A percentile compares a stretch with the other conserved stretches of the same genome.
These are phyloP conservation scores for Nyctibius bracteatus DNA, from an alignment of 2,113 vertebrate genomes.

Conservation along the genomic window DNA sequence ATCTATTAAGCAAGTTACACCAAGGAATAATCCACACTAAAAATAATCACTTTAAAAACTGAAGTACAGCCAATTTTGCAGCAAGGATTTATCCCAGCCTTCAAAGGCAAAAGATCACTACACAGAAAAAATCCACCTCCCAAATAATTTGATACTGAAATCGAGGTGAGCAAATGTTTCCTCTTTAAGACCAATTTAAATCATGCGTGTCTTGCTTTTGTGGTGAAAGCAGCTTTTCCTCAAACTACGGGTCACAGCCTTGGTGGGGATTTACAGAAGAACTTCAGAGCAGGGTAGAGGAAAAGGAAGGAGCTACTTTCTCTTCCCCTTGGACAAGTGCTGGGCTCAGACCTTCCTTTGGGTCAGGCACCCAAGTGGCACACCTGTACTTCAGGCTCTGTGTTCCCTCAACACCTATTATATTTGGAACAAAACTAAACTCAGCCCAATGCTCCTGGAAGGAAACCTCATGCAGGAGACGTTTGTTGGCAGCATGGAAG, in stretches of 20 bases:
- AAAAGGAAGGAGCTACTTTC: not conserved
- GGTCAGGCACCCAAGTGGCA: not conserved
- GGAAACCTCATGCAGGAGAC: not conserved
- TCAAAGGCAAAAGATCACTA: not conserved
- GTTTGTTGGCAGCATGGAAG: not conserved
- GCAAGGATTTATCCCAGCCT: not conserved
- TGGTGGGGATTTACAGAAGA: not conserved
- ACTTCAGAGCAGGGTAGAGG: not conserved
- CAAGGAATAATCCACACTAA: not conserved
- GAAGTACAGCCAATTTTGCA: not conserved
- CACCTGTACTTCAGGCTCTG: not conserved
- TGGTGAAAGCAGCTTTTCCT: not conserved
- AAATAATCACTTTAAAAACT: not conserved
- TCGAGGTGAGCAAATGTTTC: not conserved
- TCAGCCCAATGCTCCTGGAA: not conserved
- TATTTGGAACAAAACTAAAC: not conserved
- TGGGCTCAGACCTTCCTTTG: not conserved
- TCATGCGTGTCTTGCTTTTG: rapidly evolving
- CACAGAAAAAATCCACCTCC: rapidly evolving
- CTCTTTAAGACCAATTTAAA: not conserved
- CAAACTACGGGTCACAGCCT: not conserved
- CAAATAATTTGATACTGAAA: not conserved
- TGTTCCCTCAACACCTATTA: not conserved
- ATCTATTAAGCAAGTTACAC: not conserved
- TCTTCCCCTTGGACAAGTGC: not conserved